phyloP scores from a whole-genome alignment of 2,113 vertebrate species.

The Oreochromis aureus region DNA sequence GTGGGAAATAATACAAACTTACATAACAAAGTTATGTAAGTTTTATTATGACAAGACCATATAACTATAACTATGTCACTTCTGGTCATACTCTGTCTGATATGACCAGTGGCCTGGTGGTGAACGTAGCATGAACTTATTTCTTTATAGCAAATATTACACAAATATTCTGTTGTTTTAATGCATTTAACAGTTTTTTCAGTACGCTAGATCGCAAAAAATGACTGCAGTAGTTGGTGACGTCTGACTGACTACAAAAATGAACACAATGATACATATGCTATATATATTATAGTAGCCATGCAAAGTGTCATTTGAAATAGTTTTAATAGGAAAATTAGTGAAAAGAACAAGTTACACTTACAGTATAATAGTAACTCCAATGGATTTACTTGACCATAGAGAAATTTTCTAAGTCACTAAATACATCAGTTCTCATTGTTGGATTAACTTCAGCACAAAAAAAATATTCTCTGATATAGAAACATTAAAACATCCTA shows the following conservation, averaged over 20 bases:
- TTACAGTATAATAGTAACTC: neutral
- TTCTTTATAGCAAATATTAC: neutral
- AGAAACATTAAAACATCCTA: neutral
- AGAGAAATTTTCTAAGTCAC: accelerated
- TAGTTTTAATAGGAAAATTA: neutral
- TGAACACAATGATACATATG: accelerated
- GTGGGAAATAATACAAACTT: neutral
- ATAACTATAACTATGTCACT: neutral
- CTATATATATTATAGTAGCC: neutral
- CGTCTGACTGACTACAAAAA: neutral
- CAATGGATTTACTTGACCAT: accelerated
- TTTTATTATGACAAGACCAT: neutral
- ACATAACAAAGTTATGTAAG: neutral
- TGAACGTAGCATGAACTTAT: accelerated
- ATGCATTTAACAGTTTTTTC: neutral
- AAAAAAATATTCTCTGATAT: neutral
- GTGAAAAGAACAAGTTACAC: neutral
- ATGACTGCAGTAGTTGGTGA: accelerated
- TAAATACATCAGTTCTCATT: neutral
- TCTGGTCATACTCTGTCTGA: neutral
- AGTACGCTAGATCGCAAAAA: neutral
- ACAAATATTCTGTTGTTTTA: neutral
- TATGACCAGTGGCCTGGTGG: neutral
- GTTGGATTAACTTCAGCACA: neutral
- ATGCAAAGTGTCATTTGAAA: neutral